These are phyloP conservation scores for Marmota monax DNA, from an alignment of 2,113 vertebrate species.

Conservation along the genomic window DNA sequence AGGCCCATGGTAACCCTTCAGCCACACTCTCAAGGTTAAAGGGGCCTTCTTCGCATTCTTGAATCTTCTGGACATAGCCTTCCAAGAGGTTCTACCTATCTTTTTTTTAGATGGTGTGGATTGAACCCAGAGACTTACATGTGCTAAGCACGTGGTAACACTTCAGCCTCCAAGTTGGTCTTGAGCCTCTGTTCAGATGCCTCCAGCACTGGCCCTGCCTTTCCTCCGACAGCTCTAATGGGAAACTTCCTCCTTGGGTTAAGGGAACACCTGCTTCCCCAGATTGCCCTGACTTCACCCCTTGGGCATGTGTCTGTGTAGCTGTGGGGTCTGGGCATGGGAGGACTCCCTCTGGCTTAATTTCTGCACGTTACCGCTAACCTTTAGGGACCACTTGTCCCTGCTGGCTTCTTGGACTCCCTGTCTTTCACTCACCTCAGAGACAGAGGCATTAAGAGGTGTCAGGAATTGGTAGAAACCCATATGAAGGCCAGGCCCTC, in stretches of 20 bases:
- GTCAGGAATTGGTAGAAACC: neutral
- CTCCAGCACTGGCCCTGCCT: neutral
- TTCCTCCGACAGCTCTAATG: neutral
- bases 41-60: neutral
- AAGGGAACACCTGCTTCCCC: neutral
- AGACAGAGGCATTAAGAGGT: neutral
- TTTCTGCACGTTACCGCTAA: neutral
- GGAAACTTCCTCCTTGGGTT: too few species aligned
- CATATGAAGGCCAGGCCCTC: neutral
- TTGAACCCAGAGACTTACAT: neutral
- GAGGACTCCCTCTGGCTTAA: neutral
- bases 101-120: neutral
- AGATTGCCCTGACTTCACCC: neutral
- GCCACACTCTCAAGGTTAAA: neutral
- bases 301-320: neutral
- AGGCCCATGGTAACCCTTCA: neutral
- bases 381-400: neutral
- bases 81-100: neutral
- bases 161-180: too few species aligned
- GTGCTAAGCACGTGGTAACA: neutral
- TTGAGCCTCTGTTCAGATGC: too few species aligned
- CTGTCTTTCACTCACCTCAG: neutral
- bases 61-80: neutral
- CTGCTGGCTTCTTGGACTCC: neutral
- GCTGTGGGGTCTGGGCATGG: neutral